These are phyloP conservation scores for Cetoscarus ocellatus DNA, from an alignment of 2,797 vertebrate species.

Conservation along the genomic window DNA sequence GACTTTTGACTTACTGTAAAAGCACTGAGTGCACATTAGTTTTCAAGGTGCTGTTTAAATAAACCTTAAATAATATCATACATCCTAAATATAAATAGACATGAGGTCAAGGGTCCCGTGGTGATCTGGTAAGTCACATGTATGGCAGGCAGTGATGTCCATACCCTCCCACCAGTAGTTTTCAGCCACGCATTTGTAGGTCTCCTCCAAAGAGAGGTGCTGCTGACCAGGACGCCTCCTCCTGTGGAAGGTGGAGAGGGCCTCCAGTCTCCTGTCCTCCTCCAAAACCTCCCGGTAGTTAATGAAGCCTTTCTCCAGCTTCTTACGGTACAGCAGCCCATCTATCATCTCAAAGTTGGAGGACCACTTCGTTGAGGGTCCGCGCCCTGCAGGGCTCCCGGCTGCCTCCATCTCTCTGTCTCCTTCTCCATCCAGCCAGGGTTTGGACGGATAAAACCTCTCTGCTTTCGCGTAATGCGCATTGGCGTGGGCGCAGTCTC, in stretches of 20 bases:
- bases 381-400: constrained; percentile 48
- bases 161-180: constrained; percentile 92
- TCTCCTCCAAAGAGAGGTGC: constrained; percentile 88
- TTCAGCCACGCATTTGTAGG: constrained; percentile 88
- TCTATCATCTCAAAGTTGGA: constrained; percentile 84
- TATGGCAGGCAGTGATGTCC: constrained; percentile 15
- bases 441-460: constrained; percentile 62
- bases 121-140: constrained; percentile 2
- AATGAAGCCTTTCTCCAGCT: constrained; percentile 85
- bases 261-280: constrained; percentile 79
- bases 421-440: constrained; percentile 53
- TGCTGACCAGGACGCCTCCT: constrained; percentile 73
- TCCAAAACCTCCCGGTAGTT: constrained; percentile 88
- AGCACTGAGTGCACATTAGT: no score
- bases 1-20: no score
- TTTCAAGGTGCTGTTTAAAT: no score
- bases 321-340: constrained; percentile 85
- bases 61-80: no score
- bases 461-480: constrained; percentile 63
- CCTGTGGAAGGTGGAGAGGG: constrained; percentile 82
- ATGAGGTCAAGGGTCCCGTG: neutral
- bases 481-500: constrained; percentile 69
- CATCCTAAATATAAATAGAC: no score
- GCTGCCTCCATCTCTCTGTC: constrained; percentile 51
- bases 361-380: constrained; percentile 43